Conservation (phyloP, 2,797 vertebrate species). For the Tinamus major region DNA sequence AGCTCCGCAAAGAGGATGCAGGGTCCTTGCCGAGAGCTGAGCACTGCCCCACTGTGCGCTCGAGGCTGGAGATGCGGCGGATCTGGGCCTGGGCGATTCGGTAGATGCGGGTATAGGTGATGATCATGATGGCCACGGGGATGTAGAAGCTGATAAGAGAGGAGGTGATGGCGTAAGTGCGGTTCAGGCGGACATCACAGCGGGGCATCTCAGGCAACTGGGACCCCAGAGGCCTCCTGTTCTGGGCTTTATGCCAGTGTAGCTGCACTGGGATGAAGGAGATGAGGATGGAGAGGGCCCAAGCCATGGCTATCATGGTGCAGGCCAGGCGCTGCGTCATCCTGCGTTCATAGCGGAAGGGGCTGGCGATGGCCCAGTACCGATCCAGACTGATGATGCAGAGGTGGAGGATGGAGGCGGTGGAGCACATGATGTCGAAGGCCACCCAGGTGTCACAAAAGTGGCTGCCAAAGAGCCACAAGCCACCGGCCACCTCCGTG, state of each 20-base stretch:
- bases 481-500: slow-evolving; percentile 81
- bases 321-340: slow-evolving; percentile 85
- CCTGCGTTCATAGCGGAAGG: slow-evolving; percentile 84
- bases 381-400: slow-evolving; percentile 88
- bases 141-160: slow-evolving; percentile 89
- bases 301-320: slow-evolving; percentile 83
- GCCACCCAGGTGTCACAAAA: slow-evolving; percentile 88
- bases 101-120: slow-evolving; percentile 86
- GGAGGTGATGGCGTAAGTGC: slow-evolving; percentile 83
- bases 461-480: slow-evolving; percentile 81
- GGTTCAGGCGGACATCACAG: slow-evolving; percentile 84
- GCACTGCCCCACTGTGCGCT: slow-evolving; percentile 78
- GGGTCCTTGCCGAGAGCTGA: slow-evolving; percentile 67
- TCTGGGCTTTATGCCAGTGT: slow-evolving; percentile 80
- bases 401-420: slow-evolving; percentile 86
- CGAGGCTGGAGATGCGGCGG: slow-evolving; percentile 82
- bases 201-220: neutral
- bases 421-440: slow-evolving; percentile 89
- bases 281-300: slow-evolving; percentile 86
- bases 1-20: slow-evolving; percentile 40
- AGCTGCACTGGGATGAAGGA: slow-evolving; percentile 87
- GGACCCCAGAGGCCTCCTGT: neutral
- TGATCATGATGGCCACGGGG: slow-evolving; percentile 85
- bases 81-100: slow-evolving; percentile 88
- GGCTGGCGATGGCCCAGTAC: slow-evolving; percentile 88